Evolutionary conservation across 2,888 invertebrate species (phyloP), one percentile per base, ranked within the genome.

Genomic region (Eudemis profundana): DNA sequence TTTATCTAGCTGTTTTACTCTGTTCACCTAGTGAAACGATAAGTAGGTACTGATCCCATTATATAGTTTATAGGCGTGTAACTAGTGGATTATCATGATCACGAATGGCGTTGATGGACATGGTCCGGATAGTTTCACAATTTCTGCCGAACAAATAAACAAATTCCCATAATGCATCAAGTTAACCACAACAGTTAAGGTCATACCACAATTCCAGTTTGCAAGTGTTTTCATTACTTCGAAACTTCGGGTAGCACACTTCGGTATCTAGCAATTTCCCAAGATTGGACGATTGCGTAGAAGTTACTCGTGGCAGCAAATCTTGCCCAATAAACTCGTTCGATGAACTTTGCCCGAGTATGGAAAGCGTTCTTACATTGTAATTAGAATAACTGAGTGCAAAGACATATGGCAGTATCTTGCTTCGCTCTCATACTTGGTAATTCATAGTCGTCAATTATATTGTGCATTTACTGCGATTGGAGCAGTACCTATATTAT

Each of bases 181-280:
- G 23, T 42, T n/a, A 7, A 33, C 33, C 33, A 33, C 8, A 33
- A 8, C 33, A 29, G 12, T 21, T 19, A 56, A 42, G 42, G n/a
- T 17, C 17, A 17, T 27, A 19, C 14, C n/a, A 42, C 8, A 56
- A 27, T 29, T 44, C 42, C 42, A 42, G 14, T 42, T 42, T 42
- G 42, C 17, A 42, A 56, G 27, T 56, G 27, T 17, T 40, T 56
- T 56, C 42, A 56, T 56, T 56, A 56, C 56, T 56, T 29, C 19
- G 3, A 54, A 56, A 56, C 56, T 56, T 29, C 17, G 7, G 33
- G 33, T 33, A 15, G 12, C 12, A 27, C 27, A 54, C 40, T 27
- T 56, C 17, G 42, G 40, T 10, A 40, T 42, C 12, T 27, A 42
- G 15, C 27, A 27, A 42, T 17, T 42, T 42, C 8, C 21, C 7